Percentiles rank a stretch among this genome's conserved stretches.
Conservation (phyloP, 2,113 vertebrate genomes). For the Rhizomys pruinosus region DNA sequence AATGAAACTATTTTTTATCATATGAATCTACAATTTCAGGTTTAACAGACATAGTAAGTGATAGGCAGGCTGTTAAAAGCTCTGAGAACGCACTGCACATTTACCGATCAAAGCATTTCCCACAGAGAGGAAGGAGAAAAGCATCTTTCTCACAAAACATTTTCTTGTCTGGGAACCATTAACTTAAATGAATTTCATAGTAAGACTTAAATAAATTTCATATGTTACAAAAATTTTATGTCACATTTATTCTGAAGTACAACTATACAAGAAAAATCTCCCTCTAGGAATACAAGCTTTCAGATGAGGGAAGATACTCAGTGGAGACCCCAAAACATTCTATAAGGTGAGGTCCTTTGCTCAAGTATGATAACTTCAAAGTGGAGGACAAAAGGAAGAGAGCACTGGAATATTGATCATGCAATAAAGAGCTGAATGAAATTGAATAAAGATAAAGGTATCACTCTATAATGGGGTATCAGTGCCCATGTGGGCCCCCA, state of each 20-base stretch:
- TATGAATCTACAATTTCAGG: constrained; percentile 36
- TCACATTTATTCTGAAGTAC: constrained; percentile 42
- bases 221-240: constrained; percentile 54
- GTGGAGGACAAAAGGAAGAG: neutral
- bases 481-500: too few relatives aligned
- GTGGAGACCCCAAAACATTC: constrained; percentile 26
- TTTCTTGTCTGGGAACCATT: constrained; percentile 55
- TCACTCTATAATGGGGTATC: too few relatives aligned
- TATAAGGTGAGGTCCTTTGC: neutral
- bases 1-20: constrained; percentile 41
- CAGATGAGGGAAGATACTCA: neutral
- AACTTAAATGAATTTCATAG: constrained; percentile 55
- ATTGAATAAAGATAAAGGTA: too few relatives aligned
- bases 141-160: too few relatives aligned
- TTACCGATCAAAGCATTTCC: too few relatives aligned
- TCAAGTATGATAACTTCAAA: constrained; percentile 6
- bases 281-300: too few relatives aligned
- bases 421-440: too few relatives aligned
- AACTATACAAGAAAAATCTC: constrained; percentile 62
- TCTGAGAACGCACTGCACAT: constrained; percentile 19
- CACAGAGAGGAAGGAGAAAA: too few relatives aligned
- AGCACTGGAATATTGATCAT: constrained; percentile 3
- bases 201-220: neutral
- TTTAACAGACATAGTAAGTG: constrained; percentile 34
- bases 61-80: constrained; percentile 2